Evolutionary conservation across 2,888 invertebrate genomes (phyloP).

Genomic region (Dicranocentrus wangi): DNA sequence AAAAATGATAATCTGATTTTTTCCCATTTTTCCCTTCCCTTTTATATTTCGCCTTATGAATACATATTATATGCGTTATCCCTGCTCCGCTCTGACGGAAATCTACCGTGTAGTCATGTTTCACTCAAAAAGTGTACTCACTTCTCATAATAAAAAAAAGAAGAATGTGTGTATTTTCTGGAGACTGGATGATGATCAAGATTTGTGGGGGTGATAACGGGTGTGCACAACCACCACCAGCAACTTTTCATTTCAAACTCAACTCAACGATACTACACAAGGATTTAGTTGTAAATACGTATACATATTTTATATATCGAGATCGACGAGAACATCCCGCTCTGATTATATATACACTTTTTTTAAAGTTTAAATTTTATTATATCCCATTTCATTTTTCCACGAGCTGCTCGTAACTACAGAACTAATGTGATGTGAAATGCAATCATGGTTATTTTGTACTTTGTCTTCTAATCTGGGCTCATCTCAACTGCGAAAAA

Average conservation of each 20-base stretch:
- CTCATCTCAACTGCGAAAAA: slow-evolving; percentile 39
- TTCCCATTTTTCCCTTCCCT: too few species aligned
- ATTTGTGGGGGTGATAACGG: slow-evolving; percentile 39
- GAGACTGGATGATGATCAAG: slow-evolving; percentile 12
- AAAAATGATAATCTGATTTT: too few species aligned
- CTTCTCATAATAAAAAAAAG: too few species aligned
- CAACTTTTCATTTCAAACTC: too few species aligned
- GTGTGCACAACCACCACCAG: too few species aligned
- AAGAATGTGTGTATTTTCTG: slow-evolving; percentile 9
- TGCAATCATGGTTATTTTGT: not conserved
- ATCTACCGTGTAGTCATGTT: too few species aligned
- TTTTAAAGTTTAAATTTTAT: not conserved
- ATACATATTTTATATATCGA: not conserved
- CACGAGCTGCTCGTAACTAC: slow-evolving; percentile 7
- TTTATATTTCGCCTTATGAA: too few species aligned
- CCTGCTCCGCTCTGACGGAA: too few species aligned
- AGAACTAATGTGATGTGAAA: not conserved
- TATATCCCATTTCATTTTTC: slow-evolving; percentile 2
- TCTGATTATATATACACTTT: not conserved
- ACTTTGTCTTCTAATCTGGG: not conserved
- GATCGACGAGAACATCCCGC: too few species aligned
- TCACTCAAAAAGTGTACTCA: slow-evolving; percentile 11
- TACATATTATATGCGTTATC: too few species aligned
- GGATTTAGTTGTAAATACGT: not conserved
- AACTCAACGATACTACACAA: too few species aligned